Percentiles rank a stretch among this genome's conserved stretches.
Conservation (phyloP, 1,140 invertebrate species). For the Aphaenogaster rudis region DNA sequence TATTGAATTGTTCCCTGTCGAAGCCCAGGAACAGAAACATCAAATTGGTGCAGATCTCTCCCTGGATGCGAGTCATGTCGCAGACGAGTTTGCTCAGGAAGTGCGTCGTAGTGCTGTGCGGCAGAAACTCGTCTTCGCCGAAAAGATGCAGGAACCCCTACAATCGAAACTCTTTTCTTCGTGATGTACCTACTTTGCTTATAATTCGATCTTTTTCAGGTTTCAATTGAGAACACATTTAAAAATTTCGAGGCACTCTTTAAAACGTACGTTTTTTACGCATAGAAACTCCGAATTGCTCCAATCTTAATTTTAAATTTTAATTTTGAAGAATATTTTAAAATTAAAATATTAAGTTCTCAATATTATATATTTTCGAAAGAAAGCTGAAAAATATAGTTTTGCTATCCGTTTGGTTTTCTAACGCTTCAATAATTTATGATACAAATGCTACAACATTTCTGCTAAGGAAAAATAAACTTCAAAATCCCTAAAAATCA, state of each 20-base stretch:
- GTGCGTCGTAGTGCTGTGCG: constrained; percentile 88
- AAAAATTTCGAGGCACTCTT: background rate
- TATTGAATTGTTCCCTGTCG: constrained; percentile 71
- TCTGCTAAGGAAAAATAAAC: background rate
- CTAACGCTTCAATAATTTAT: background rate
- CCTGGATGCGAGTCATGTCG: constrained; percentile 87
- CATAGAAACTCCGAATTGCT: background rate
- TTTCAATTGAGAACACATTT: background rate
- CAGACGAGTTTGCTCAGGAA: constrained; percentile 89
- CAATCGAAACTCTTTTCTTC: constrained; percentile 64
- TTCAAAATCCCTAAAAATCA: background rate
- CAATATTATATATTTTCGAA: background rate
- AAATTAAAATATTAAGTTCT: background rate
- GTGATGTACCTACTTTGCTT: background rate
- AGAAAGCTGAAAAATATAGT: background rate
- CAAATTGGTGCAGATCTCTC: constrained; percentile 90
- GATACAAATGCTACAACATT: background rate
- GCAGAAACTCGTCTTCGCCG: constrained; percentile 87
- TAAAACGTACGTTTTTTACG: background rate
- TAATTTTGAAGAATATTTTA: background rate
- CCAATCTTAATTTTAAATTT: background rate
- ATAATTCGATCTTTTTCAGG: background rate
- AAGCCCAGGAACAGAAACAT: constrained; percentile 54
- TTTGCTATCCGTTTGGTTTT: background rate
- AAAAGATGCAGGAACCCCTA: constrained; percentile 88